Conservation (phyloP, 2,888 invertebrate species). For the Cephonodes hylas region DNA sequence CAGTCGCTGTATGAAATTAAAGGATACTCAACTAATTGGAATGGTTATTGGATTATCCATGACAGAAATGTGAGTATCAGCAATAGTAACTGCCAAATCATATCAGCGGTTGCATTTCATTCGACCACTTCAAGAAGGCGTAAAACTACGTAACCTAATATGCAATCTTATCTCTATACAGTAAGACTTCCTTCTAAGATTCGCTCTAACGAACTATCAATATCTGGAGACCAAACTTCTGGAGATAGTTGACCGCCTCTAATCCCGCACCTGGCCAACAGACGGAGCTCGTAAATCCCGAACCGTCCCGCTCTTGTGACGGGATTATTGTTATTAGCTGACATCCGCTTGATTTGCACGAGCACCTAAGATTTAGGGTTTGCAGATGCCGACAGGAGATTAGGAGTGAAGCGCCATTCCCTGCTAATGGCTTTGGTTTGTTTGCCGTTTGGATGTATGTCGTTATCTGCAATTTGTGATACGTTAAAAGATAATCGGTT, state of each 20-base stretch:
- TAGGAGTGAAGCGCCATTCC: neutral
- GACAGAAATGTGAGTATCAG: too few relatives aligned
- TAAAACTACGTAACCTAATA: too few relatives aligned
- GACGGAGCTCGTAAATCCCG: constrained; percentile 51
- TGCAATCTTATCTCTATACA: too few relatives aligned
- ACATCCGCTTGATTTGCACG: constrained; percentile 37
- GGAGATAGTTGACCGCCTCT: constrained; percentile 43
- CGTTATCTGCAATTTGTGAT: too few relatives aligned
- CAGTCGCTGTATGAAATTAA: too few relatives aligned
- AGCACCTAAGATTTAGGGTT: constrained; percentile 6
- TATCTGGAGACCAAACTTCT: neutral
- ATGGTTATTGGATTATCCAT: too few relatives aligned
- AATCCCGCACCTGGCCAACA: constrained; percentile 55
- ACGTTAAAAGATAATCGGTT: too few relatives aligned
- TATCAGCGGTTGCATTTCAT: too few relatives aligned
- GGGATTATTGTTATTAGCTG: constrained; percentile 48
- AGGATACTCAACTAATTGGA: too few relatives aligned
- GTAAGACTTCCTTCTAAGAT: too few relatives aligned
- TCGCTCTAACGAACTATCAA: neutral
- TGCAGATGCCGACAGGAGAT: neutral
- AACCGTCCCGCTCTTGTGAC: constrained; percentile 38
- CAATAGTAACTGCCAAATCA: too few relatives aligned
- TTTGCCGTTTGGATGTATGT: neutral
- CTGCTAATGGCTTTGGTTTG: neutral
- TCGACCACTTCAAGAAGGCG: too few relatives aligned